Conservation (phyloP, 2,888 invertebrate species). For the Neoaliturus tenellus region DNA sequence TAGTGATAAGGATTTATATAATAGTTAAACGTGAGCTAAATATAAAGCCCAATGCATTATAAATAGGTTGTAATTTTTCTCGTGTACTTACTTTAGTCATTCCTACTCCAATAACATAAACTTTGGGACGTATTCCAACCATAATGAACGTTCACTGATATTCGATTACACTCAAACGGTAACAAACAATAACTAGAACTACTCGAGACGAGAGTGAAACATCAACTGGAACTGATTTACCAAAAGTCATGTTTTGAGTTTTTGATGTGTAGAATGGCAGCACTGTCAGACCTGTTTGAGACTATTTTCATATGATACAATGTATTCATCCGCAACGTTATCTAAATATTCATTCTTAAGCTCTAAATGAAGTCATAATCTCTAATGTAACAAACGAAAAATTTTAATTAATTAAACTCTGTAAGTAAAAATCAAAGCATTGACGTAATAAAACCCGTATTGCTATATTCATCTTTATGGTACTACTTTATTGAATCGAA, state of each 20-base stretch:
- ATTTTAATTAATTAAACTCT: background rate
- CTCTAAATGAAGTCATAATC: background rate
- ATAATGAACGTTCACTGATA: background rate
- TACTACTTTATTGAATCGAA: conserved; percentile 56
- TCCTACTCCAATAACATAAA: conserved; percentile 96
- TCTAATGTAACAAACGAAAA: background rate
- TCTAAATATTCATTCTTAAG: background rate
- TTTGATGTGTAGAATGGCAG: conserved; percentile 51
- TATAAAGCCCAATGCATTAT: no score
- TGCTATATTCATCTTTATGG: background rate
- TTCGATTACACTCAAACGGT: background rate
- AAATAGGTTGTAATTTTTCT: no score
- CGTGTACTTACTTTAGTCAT: conserved; percentile 89
- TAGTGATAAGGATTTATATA: no score
- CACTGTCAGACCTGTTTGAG: conserved; percentile 55
- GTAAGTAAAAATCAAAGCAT: background rate
- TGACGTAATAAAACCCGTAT: background rate
- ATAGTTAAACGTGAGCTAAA: no score
- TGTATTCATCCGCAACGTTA: conserved; percentile 54
- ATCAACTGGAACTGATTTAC: conserved; percentile 32
- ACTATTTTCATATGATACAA: conserved; percentile 52
- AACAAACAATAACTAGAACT: background rate
- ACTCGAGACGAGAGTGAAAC: background rate
- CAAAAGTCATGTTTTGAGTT: conserved; percentile 17
- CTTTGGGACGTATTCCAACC: conserved; percentile 71